phyloP scores from a whole-genome alignment of 2,888 invertebrate species.

The Heteropelma amictum region DNA sequence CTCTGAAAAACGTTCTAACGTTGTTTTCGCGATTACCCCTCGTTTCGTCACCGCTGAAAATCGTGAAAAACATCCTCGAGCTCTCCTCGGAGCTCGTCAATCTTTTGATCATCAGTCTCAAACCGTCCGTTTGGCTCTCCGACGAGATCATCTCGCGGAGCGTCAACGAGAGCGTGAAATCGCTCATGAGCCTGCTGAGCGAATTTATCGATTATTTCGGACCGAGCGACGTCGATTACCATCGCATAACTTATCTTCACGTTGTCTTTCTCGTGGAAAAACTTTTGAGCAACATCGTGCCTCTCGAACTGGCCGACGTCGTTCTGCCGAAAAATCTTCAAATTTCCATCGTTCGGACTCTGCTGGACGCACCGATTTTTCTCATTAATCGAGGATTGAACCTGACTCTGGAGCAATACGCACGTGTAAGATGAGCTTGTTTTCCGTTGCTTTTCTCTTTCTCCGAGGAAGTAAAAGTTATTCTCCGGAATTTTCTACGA shows the following conservation, averaged over 20 bases:
- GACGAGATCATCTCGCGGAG: conserved; percentile 65
- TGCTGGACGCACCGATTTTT: conserved; percentile 79
- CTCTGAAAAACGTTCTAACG: conserved; percentile 71
- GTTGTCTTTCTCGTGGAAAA: conserved; percentile 76
- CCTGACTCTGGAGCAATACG: conserved; percentile 76
- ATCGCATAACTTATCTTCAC: conserved; percentile 78
- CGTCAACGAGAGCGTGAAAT: conserved; percentile 68
- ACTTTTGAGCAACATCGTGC: conserved; percentile 76
- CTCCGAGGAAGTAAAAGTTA: background rate
- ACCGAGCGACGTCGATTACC: conserved; percentile 67
- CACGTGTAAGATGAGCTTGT: conserved; percentile 72
- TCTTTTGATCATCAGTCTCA: conserved; percentile 80
- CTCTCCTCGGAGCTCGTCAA: conserved; percentile 76
- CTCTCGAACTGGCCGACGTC: conserved; percentile 74
- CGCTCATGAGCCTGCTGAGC: conserved; percentile 80
- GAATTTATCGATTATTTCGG: conserved; percentile 75
- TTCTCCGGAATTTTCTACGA: background rate
- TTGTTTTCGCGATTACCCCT: conserved; percentile 64
- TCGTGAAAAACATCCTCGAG: conserved; percentile 67
- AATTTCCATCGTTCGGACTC: conserved; percentile 73
- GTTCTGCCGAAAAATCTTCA: conserved; percentile 78
- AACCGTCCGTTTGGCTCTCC: conserved; percentile 80
- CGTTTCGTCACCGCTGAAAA: conserved; percentile 65
- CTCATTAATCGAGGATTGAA: conserved; percentile 78
- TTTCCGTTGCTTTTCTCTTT: background rate